Base-by-base conservation (phyloP, 2,113 vertebrate genomes). In the Noctilio leporinus region DNA sequence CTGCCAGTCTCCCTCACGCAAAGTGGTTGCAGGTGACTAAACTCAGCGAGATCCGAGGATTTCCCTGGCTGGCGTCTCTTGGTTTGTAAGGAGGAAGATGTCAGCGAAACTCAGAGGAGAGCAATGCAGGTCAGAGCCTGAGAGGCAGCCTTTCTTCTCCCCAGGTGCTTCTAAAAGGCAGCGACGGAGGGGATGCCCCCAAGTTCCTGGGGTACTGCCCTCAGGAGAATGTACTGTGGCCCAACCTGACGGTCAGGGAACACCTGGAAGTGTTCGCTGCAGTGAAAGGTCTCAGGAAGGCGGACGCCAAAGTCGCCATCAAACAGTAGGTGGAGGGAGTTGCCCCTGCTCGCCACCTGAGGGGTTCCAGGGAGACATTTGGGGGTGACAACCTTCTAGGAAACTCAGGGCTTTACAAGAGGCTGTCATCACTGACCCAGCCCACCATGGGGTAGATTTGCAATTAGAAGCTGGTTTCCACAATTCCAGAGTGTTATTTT, bases 231-330 rank as follows among this genome's bases (percentile, higher is more conserved):
- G 98, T 98, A 0, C 98, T 99, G 40, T 99, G 99, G 99, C 99
- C 99, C 59, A 97, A 97, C 8, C 98, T 99, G 95, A 99, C 99
- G 0, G 14, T 99, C 73, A 98, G 98, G 89, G 99, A 99, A 0
- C 99, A 99, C 91, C 99, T 99, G 94, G 98, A 99, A 97, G 98
- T 99, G 86, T 99, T 99, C 16, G 99, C 99, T 0, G 98, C 99
- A 0, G 97, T 99, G 94, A 99, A 99, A 94, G 99, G 99, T 9
- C 98, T 99, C 96, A 98, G 62, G 80, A 98, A 97, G 22, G 43
- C 96, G 1, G 98, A 99, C 0, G 98, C 99, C 1, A 93, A 96
- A 0, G 90, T 84, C 3, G 97, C 96, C 96, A 98, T 99, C 84
- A 98, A 96, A 93, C 97, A 99, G 99, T 99, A 98, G 2, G 1